Evolutionary conservation across 2,888 invertebrate species (phyloP).

Genomic region (Drosophila mayaguana): DNA sequence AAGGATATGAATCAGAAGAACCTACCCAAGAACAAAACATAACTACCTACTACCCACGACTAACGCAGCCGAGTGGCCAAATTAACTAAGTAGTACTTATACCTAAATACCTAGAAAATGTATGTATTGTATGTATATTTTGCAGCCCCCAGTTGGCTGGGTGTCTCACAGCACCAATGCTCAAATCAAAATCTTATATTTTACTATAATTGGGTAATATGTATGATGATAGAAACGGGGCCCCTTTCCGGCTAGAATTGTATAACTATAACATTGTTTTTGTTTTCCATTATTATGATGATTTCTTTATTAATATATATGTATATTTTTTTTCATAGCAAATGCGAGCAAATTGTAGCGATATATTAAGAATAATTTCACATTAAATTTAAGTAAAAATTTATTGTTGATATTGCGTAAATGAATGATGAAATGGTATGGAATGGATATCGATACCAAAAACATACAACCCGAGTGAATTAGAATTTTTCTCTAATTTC

Average conservation of each 20-base stretch:
- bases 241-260: constrained; percentile 57
- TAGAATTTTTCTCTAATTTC: constrained; percentile 80
- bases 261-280: constrained; percentile 28
- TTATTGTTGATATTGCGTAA: constrained; percentile 78
- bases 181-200: constrained; percentile 76
- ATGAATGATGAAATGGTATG: constrained; percentile 18
- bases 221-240: constrained; percentile 27
- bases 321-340: constrained; percentile 56
- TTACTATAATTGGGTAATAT: constrained; percentile 60
- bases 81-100: constrained; percentile 74
- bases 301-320: constrained; percentile 24
- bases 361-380: constrained; percentile 74
- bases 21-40: constrained; percentile 65
- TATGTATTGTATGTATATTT: constrained; percentile 72
- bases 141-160: constrained; percentile 68
- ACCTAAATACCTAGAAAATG: constrained; percentile 55
- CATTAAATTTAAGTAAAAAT: constrained; percentile 74
- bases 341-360: constrained; percentile 77
- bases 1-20: constrained; percentile 37
- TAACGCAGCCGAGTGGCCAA: constrained; percentile 77
- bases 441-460: constrained; percentile 33
- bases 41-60: constrained; percentile 65
- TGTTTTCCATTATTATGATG: constrained; percentile 35
- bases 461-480: constrained; percentile 60
- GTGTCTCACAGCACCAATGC: constrained; percentile 71